Conservation (phyloP, 2,113 vertebrate species). For the Sylvilagus bachmani region DNA sequence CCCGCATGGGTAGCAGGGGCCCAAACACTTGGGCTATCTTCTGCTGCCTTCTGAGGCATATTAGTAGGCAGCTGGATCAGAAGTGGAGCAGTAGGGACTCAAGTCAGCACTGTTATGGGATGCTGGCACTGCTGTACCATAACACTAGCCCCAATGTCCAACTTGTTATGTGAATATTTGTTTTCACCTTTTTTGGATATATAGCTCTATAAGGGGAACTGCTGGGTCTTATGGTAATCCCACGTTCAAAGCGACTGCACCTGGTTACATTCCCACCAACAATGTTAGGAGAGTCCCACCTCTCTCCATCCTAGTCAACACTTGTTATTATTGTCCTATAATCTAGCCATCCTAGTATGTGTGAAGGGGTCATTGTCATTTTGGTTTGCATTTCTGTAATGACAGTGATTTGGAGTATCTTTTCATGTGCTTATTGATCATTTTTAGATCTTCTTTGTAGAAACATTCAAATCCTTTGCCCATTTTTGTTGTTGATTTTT, state of each 20-base stretch:
- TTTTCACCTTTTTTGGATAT: background rate
- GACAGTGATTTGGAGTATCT: background rate
- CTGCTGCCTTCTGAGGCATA: too few species aligned
- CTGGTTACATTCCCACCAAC: background rate
- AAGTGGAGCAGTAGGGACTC: too few species aligned
- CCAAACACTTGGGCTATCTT: too few species aligned
- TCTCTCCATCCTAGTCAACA: background rate
- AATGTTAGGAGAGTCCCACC: background rate
- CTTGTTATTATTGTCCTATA: background rate
- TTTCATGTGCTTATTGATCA: background rate
- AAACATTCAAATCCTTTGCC: background rate
- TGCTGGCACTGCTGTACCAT: too few species aligned
- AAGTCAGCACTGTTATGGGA: too few species aligned
- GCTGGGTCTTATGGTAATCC: background rate
- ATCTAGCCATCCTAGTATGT: background rate
- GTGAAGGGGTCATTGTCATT: background rate
- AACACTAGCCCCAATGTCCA: background rate
- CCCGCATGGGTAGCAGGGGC: too few species aligned
- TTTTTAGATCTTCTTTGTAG: constrained; percentile 10
- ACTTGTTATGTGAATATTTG: background rate
- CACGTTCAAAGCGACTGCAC: background rate
- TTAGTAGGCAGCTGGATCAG: too few species aligned
- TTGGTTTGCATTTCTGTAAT: background rate
- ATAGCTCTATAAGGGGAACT: background rate
- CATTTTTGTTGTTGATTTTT: background rate